Percentiles rank a stretch among this genome's conserved stretches.
Evolutionary conservation across 1,140 invertebrate genomes (phyloP).

Genomic region (Bicyclus anynana): DNA sequence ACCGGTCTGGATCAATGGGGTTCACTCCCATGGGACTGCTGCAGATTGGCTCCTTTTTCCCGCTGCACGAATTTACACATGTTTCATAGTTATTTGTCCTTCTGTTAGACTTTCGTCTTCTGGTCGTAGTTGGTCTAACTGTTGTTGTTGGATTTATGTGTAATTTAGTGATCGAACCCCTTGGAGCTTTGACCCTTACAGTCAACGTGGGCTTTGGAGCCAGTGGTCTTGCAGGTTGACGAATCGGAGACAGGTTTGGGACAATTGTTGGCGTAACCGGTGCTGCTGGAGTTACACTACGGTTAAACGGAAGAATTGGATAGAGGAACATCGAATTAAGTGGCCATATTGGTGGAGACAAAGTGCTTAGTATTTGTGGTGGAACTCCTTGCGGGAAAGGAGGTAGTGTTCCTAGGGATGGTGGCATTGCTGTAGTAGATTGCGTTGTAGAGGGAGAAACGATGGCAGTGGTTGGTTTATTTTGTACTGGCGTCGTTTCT

Average conservation of each 20-base stretch:
- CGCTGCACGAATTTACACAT: conserved; percentile 53
- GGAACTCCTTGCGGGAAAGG: background rate
- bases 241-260: background rate
- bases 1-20: conserved; percentile 45
- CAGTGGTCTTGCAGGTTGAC: background rate
- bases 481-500: background rate
- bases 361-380: background rate
- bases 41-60: conserved; percentile 52
- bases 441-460: background rate
- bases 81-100: conserved; percentile 52
- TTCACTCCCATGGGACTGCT: conserved; percentile 38
- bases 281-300: background rate
- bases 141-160: conserved; percentile 45
- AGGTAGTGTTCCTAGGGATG: background rate
- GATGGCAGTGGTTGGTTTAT: background rate
- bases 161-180: conserved; percentile 49
- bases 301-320: background rate
- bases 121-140: conserved; percentile 36
- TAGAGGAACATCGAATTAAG: background rate
- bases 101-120: conserved; percentile 33
- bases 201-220: conserved; percentile 30
- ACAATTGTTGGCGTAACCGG: background rate
- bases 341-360: background rate
- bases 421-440: background rate
- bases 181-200: conserved; percentile 48